Base-by-base conservation (phyloP, 2,113 vertebrate genomes). In the Sylvia atricapilla region DNA sequence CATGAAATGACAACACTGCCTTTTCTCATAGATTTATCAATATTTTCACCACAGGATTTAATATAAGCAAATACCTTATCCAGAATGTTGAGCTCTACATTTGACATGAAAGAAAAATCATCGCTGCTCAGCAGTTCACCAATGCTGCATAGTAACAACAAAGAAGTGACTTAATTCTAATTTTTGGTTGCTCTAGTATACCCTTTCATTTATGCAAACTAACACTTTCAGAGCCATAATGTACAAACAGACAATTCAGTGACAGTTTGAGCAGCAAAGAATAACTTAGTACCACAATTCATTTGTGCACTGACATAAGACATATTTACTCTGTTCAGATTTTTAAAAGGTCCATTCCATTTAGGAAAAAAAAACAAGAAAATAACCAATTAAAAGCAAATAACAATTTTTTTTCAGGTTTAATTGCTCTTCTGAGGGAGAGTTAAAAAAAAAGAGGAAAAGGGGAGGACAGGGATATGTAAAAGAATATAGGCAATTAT, bases 371-470 rank as follows among this genome's bases (percentile, higher is more conserved):
- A 56, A 35, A 22, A 31, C 3, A 23, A 49, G 7, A 5, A 56
- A 46, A 18, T 9, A 43, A 41, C 3, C 10, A 63, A 22, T 24
- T 41, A 30, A 79, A 70, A 79, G 20, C 5, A 41, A 49, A 3
- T 2, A 63, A 20, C 2, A 25, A 31, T 64, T 18, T 10, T 49
- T 5, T 50, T 89, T 78, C 12, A 50, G 5, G 16, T 74, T 69
- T 41, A 60, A 60, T 43, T 78, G 9, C 2, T 50, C 5, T 49
- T 13, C 30, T 56, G 14, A 30, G 10, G 14, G 7, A 25, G 4
- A 10, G 11, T 62, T 28, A 4, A n/a, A 47, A 62, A 52, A 25
- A 14, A 0, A 0, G 2, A 6, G 6, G 3, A 1, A 5, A 20
- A 15, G 7, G 10, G 13, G 22, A 23, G 4, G 12, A 23, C 3